Percentiles rank a stretch among this genome's conserved stretches.
These are phyloP conservation scores for Sinocyclocheilus anophthalmus DNA, from an alignment of 2,113 vertebrate genomes.

Conservation along the genomic window DNA sequence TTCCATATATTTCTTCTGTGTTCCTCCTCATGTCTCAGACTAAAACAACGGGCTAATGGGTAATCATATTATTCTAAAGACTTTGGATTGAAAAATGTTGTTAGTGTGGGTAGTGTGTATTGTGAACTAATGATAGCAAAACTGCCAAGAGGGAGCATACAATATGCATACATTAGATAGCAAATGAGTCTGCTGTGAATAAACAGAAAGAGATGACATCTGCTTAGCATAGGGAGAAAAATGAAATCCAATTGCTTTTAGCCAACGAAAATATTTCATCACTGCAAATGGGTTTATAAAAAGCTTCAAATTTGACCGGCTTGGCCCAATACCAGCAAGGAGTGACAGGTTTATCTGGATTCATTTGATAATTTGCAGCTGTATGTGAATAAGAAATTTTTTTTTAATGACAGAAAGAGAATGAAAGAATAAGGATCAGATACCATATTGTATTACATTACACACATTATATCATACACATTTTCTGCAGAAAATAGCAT, in stretches of 20 bases:
- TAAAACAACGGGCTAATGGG: background rate
- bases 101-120: constrained; percentile 10
- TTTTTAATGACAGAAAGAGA: background rate
- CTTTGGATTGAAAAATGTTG: constrained; percentile 1
- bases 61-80: constrained; percentile 16
- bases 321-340: background rate
- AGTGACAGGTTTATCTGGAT: constrained; percentile 13
- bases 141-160: constrained; percentile 33
- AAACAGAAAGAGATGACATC: constrained; percentile 26
- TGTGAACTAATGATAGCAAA: constrained; percentile 32
- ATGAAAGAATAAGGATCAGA: background rate
- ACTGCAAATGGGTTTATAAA: background rate
- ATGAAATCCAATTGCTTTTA: background rate
- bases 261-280: constrained; percentile 13
- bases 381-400: background rate
- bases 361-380: background rate
- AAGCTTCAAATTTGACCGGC: background rate
- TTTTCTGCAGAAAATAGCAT: background rate
- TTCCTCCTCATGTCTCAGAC: background rate
- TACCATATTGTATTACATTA: background rate
- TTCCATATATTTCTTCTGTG: background rate
- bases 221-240: constrained; percentile 38
- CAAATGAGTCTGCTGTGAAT: constrained; percentile 33
- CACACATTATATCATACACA: background rate
- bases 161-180: constrained; percentile 40